phyloP scores from a whole-genome alignment of 1,140 invertebrate genomes.

The Drosophila kurseongensis region DNA sequence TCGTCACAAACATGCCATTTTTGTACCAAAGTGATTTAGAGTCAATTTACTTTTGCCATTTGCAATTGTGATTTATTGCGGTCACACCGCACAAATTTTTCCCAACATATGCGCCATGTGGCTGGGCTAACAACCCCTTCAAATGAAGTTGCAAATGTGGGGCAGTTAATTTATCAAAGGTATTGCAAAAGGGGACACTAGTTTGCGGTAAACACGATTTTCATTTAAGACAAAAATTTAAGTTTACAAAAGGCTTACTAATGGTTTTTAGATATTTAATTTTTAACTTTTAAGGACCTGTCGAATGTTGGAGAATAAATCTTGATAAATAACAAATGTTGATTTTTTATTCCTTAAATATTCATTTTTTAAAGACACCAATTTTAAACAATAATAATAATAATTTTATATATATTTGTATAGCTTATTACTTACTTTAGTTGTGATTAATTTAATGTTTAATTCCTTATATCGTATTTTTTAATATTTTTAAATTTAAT shows the following conservation, averaged over 20 bases:
- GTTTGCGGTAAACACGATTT: not conserved
- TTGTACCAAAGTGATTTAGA: constrained; percentile 8
- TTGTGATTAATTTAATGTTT: no score
- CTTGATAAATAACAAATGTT: no score
- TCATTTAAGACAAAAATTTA: not conserved
- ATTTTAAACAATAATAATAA: no score
- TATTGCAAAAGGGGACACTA: constrained; percentile 1
- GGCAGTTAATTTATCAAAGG: constrained; percentile 7
- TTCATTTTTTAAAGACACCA: no score
- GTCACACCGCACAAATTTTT: constrained; percentile 12
- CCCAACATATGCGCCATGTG: not conserved
- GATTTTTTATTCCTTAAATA: no score
- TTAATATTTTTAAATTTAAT: no score
- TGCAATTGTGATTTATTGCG: constrained; percentile 32
- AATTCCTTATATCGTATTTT: no score
- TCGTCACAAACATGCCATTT: not conserved
- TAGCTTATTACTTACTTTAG: no score
- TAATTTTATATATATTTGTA: no score
- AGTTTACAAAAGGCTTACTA: not conserved
- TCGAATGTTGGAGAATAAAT: no score
- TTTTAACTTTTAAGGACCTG: no score
- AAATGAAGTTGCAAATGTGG: constrained; percentile 2
- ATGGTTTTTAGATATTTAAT: no score
- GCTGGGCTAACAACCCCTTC: constrained; percentile 11
- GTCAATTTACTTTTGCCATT: constrained; percentile 1